Evolutionary conservation across 2,888 invertebrate genomes (phyloP).

Genomic region (Philopedon plagiatum): DNA sequence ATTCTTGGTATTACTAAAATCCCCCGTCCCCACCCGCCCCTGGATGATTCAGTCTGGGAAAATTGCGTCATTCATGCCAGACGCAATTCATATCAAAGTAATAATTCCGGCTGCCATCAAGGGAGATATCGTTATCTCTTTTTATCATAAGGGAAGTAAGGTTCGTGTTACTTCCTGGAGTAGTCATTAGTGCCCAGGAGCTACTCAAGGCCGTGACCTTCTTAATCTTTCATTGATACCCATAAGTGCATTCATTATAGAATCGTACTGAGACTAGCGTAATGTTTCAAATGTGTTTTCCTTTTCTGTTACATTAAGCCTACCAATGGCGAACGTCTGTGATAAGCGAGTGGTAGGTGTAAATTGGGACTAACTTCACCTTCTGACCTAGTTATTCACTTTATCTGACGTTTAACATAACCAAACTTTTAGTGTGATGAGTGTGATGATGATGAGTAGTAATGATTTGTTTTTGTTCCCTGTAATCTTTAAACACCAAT

Average conservation of each 20-base stretch:
- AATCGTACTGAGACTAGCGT: not conserved
- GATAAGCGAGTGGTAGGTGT: not conserved
- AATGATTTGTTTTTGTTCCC: constrained; percentile 1
- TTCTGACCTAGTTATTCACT: not conserved
- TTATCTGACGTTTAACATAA: constrained; percentile 8
- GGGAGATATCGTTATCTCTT: not conserved
- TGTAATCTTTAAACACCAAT: not conserved
- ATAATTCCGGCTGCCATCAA: too few relatives aligned
- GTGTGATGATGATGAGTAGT: too few relatives aligned
- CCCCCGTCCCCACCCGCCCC: too few relatives aligned
- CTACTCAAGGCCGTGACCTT: not conserved
- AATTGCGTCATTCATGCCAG: too few relatives aligned
- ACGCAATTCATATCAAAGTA: too few relatives aligned
- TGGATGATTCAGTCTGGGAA: not conserved
- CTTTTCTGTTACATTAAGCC: not conserved
- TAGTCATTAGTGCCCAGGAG: not conserved
- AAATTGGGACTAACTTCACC: not conserved
- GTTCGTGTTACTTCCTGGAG: not conserved
- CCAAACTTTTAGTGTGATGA: not conserved
- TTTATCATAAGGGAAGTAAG: not conserved
- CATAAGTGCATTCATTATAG: not conserved
- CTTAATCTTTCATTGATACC: not conserved
- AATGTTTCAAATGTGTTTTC: not conserved
- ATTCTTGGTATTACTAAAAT: too few relatives aligned
- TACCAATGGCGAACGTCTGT: not conserved